Base-by-base conservation (phyloP, 2,113 vertebrate genomes). In the Mormoops blainvillei region DNA sequence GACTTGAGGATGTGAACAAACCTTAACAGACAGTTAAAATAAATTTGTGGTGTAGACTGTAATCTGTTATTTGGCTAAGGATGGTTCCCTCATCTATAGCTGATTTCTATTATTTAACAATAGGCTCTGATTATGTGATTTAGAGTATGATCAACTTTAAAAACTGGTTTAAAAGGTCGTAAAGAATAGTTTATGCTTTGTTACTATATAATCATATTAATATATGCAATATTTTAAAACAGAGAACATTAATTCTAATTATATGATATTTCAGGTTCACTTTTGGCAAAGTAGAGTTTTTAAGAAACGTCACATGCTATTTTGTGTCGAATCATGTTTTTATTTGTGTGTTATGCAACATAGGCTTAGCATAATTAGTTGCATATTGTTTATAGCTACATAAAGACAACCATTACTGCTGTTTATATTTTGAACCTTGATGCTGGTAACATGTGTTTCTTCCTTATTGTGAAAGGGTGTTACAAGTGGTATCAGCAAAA, bases 401-500 rank as follows among this genome's bases (percentile, higher is more conserved):
- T 76, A 68, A 87, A 97, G 81, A 95, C 87, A 94, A 80, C 20
- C 33, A 43, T 93, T 58, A 48, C 41, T 88, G 73, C 91, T 95
- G 52, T 95, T 81, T 90, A 16, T 96, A 63, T 95, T 93, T 95
- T 96, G 88, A 95, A 89, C 41, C 50, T 95, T 90, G 97, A 97
- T 94, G 63, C 82, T 96, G 94, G 95, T 98, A 97, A 98, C 97
- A 2, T 97, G 80, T 96, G 68, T 96, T 97, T 97, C 97, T 98
- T 97, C 97, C 95, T 97, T 96, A 87, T 84, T 94, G 78, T 91
- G 78, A 97, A 98, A 97, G 94, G 97, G 93, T 95, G 14, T 94
- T 97, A 91, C 94, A 97, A 58, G 97, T 97, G 96, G 93, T 97
- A 95, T 94, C 97, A 96, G 74, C 97, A 97, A 97, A 97, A 86